phyloP scores from a whole-genome alignment of 2,113 vertebrate genomes.

The rat (Rattus norvegicus) region GRCr8 NC_086020.1:220465501-220466000 shows the following conservation, averaged over 20 bases:
- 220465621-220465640: not conserved
- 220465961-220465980: not conserved
- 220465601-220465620: not conserved
- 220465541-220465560: not conserved
- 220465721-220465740: not conserved
- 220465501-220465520: not conserved
- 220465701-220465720: not conserved
- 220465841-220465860: not conserved
- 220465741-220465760: not conserved
- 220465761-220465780: not conserved
- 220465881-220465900: not conserved
- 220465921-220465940: not conserved
- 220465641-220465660: not conserved
- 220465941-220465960: too few relatives aligned
- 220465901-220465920: not conserved
- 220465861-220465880: not conserved
- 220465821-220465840: not conserved
- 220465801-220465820: not conserved
- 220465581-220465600: not conserved
- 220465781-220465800: not conserved
- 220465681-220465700: not conserved
- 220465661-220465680: not conserved
- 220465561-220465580: not conserved
- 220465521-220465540: constrained; percentile 24
- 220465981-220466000: not conserved